These are phyloP conservation scores for Heliconius aoede DNA, from an alignment of 2,888 invertebrate genomes.

Conservation along the genomic window DNA sequence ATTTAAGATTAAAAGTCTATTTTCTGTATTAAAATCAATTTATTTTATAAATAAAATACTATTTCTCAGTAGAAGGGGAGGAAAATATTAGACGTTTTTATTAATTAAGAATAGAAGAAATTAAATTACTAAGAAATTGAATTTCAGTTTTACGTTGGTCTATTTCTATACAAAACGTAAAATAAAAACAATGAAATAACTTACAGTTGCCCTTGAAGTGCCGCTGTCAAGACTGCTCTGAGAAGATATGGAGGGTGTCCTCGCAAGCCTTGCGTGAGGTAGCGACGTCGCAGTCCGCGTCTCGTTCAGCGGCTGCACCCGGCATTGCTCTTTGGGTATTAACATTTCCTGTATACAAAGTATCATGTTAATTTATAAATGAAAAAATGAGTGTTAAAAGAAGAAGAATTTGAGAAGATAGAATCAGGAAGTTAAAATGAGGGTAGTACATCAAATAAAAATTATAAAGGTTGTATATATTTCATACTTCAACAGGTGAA, in stretches of 20 bases:
- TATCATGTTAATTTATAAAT: neutral
- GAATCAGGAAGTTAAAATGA: no score
- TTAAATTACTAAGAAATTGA: no score
- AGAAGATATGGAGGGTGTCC: conserved; percentile 92
- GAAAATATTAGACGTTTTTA: neutral
- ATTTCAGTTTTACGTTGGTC: neutral
- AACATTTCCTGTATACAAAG: conserved; percentile 72
- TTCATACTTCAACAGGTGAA: no score
- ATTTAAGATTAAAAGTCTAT: no score
- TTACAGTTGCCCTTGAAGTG: conserved; percentile 84
- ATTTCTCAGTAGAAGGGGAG: no score
- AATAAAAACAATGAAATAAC: conserved; percentile 44
- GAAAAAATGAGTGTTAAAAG: neutral
- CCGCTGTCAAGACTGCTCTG: conserved; percentile 92
- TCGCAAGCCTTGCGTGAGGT: conserved; percentile 88
- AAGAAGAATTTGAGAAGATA: no score
- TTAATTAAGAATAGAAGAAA: no score
- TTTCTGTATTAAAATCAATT: no score
- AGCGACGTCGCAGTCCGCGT: conserved; percentile 82
- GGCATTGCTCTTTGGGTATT: conserved; percentile 77
- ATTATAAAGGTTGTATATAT: no score
- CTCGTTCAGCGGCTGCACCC: conserved; percentile 83
- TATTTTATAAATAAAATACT: no score
- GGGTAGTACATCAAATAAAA: no score
- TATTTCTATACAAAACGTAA: neutral